Conservation (phyloP, 2,113 vertebrate species). For the Labeo rohita region DNA sequence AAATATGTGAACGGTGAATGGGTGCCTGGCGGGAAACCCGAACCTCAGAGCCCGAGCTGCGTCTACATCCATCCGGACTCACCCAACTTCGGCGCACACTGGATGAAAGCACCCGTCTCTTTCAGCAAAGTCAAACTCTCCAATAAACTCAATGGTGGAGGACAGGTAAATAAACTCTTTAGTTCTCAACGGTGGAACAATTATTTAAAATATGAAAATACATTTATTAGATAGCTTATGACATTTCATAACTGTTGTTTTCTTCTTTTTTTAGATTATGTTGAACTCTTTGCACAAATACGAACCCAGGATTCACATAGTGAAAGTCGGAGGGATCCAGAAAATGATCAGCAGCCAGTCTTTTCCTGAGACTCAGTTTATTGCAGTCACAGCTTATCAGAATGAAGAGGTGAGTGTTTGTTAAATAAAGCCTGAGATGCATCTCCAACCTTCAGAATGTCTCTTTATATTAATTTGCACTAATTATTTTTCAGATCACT, state of each 20-base stretch:
- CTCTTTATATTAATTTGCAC: background rate
- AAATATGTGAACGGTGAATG: constrained; percentile 84
- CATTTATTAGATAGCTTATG: background rate
- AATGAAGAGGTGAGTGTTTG: constrained; percentile 76
- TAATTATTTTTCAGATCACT: constrained; percentile 71
- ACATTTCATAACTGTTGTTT: background rate
- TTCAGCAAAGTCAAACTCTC: constrained; percentile 86
- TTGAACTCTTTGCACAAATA: constrained; percentile 84
- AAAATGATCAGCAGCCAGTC: constrained; percentile 84
- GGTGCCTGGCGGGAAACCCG: constrained; percentile 81
- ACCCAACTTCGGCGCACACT: constrained; percentile 82
- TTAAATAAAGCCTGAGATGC: background rate
- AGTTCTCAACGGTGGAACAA: background rate
- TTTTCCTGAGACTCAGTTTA: constrained; percentile 82
- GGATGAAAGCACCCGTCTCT: constrained; percentile 83
- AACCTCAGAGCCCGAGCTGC: constrained; percentile 82
- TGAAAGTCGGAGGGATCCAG: constrained; percentile 81
- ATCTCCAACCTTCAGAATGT: background rate
- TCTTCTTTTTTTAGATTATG: constrained; percentile 74
- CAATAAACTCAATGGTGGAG: constrained; percentile 82
- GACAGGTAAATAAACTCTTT: constrained; percentile 69
- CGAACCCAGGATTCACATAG: constrained; percentile 81
- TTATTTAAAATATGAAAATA: background rate
- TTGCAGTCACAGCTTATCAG: constrained; percentile 82
- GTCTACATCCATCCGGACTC: constrained; percentile 86